Evolutionary conservation across 1,140 invertebrate genomes (phyloP), one percentile per base, ranked within the genome.

Genomic region (Arion vulgaris): DNA sequence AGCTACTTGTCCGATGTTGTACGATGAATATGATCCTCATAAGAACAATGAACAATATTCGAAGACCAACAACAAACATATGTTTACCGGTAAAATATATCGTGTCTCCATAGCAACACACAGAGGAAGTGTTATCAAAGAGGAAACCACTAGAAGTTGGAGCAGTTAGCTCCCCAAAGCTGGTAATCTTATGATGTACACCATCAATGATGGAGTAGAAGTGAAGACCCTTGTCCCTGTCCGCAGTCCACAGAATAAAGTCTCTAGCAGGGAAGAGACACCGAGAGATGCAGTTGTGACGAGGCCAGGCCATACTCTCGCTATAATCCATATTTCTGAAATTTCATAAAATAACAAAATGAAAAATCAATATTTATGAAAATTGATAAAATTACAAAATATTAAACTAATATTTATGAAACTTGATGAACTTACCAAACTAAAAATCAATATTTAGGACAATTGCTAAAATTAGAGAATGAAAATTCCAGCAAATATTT

Each of bases 151-250:
- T 57, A 13, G 36, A 32, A 41, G 39, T 38, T 5, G 71, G 28
- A 0, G 66, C 39, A 23, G 34, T 80, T 5, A 78, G 76, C 62
- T 80, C 62, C 0, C 68, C 68, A 32, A 81, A 81, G 71, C 41
- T 81, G 71, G 68, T 81, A 13, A 81, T 41, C 80, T 81, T 81
- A 49, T 81, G 71, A 71, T 81, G 80, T 13, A 41, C 1, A 45
- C 80, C 80, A 36, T 81, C 80, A 1, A 81, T 81, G 80, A 81
- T 81, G 80, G 80, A 81, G 71, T 81, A 81, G 71, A 81, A 74
- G 71, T 81, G 80, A 32, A 81, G 80, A 0, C 80, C 80, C 51
- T 81, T 81, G 71, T 81, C 80, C 9, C 80, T 26, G 80, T 81
- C 80, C 7, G 80, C 80, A 45, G 80, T 81, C 80, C 80, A 81